Evolutionary conservation across 2,888 invertebrate genomes (phyloP).

Genomic region (Phrixothrix hirtus): DNA sequence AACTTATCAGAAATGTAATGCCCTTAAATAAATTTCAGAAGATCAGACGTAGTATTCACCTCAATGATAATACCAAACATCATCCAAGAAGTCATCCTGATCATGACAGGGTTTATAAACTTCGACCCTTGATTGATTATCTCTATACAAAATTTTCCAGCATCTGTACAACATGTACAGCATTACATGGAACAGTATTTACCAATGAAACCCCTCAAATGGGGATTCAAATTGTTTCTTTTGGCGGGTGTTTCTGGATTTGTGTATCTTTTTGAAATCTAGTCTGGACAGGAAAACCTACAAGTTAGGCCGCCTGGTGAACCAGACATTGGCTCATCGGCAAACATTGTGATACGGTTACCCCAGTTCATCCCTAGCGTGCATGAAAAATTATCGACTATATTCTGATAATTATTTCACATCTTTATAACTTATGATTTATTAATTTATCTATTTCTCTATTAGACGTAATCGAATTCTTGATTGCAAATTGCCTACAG

Average conservation of each 20-base stretch:
- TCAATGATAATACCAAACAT: slow-evolving; percentile 24
- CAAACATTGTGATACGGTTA: neutral
- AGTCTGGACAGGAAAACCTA: slow-evolving; percentile 29
- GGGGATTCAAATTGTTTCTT: slow-evolving; percentile 32
- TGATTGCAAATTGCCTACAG: slow-evolving; percentile 38
- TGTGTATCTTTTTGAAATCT: slow-evolving; percentile 31
- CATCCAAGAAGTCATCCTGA: too few relatives aligned
- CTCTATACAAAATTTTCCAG: slow-evolving; percentile 2
- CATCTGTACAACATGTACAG: slow-evolving; percentile 24
- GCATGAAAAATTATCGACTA: slow-evolving; percentile 37
- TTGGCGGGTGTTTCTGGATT: slow-evolving; percentile 28
- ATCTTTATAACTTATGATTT: slow-evolving; percentile 32
- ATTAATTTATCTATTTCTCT: too few relatives aligned
- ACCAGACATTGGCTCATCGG: neutral
- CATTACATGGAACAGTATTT: too few relatives aligned
- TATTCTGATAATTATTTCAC: slow-evolving; percentile 43
- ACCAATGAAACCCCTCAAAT: slow-evolving; percentile 33
- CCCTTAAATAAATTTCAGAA: too few relatives aligned
- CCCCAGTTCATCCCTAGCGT: too few relatives aligned
- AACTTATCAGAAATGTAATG: too few relatives aligned
- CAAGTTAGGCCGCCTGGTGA: slow-evolving; percentile 17
- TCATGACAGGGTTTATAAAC: slow-evolving; percentile 1
- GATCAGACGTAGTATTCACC: slow-evolving; percentile 31
- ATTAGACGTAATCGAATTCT: slow-evolving; percentile 37
- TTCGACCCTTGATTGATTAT: neutral